Base-by-base conservation (phyloP, 2,888 invertebrate species). In the Nasonovia ribisnigri region DNA sequence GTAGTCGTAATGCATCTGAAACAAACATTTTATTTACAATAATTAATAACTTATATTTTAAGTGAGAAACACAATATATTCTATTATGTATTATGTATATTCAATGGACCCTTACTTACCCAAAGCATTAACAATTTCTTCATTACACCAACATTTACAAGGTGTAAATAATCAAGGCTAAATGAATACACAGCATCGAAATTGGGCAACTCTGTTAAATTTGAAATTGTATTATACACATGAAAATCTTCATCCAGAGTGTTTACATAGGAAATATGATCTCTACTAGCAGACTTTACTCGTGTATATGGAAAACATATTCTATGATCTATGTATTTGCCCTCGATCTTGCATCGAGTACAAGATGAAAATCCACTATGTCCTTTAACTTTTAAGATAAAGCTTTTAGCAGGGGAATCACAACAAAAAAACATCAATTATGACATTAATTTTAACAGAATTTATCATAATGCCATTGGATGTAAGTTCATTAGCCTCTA, bases 281-380 rank as follows among this genome's bases (percentile, higher is more conserved):
- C n/a, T 13, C 60, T 60, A n/a, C 29, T 60, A n/a, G n/a, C 13
- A 0, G 60, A n/a, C 13, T 11, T 60, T 11, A 60, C 29, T n/a
- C 13, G 29, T n/a, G 60, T n/a, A 60, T 60, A 60, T 29, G 60
- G 60, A 10, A 60, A 60, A 60, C 60, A 60, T 29, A 57, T 29
- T 86, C 86, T 48, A 48, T 6, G 20, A 26, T 88, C 26, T 88
- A 89, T 54, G 3, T 57, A 57, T 42, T 89, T 57, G 11, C 88
- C 88, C 26, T 89, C 88, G 10, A 89, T 89, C 26, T 57, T 42
- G 42, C 88, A 88, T 87, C 87, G 5, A 29, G 87, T 87, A 46
- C 77, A 77, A 77, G 77, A 77, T 36, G 36, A 77, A 77, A 87
- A 48, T 20, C 87, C 87, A n/a, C 87, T n/a, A 51, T 87, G 48